Conservation (phyloP, 2,797 vertebrate genomes). For the Hyperoplus immaculatus region DNA sequence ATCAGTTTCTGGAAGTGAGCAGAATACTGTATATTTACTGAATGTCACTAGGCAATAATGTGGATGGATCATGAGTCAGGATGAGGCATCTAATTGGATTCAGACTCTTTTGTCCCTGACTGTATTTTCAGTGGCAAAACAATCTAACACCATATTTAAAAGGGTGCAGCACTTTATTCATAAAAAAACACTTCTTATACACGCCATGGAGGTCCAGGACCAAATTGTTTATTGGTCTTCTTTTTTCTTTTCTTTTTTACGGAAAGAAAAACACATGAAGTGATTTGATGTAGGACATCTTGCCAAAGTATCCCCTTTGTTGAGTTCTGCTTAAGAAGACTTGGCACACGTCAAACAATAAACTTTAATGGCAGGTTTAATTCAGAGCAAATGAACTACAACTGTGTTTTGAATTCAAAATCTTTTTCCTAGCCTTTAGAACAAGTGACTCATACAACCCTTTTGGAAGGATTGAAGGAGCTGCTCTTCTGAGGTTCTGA, state of each 20-base stretch:
- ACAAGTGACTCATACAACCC: conserved; percentile 39
- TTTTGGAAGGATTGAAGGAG: conserved; percentile 22
- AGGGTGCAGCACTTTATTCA: conserved; percentile 41
- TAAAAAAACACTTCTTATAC: conserved; percentile 44
- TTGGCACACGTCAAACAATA: conserved; percentile 43
- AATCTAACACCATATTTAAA: conserved; percentile 53
- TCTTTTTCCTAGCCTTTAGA: conserved; percentile 31
- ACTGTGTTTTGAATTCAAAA: conserved; percentile 52
- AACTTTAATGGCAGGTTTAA: conserved; percentile 66
- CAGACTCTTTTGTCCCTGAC: conserved; percentile 29
- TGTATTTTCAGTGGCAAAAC: conserved; percentile 27
- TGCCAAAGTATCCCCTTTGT: conserved; percentile 49
- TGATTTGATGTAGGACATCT: conserved; percentile 4
- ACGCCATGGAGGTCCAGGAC: conserved; percentile 22
- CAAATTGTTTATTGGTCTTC: conserved; percentile 48
- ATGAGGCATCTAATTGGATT: conserved; percentile 20
- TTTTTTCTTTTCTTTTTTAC: conserved; percentile 57
- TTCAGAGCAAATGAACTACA: conserved; percentile 57
- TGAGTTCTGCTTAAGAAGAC: conserved; percentile 22
- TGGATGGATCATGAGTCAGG: conserved; percentile 12
- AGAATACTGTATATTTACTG: neutral
- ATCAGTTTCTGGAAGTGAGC: conserved; percentile 8
- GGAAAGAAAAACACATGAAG: conserved; percentile 52
- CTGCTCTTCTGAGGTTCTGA: conserved; percentile 8
- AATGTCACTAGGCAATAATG: neutral